phyloP scores from a whole-genome alignment of 1,140 invertebrate genomes.

The Papilio glaucus region DNA sequence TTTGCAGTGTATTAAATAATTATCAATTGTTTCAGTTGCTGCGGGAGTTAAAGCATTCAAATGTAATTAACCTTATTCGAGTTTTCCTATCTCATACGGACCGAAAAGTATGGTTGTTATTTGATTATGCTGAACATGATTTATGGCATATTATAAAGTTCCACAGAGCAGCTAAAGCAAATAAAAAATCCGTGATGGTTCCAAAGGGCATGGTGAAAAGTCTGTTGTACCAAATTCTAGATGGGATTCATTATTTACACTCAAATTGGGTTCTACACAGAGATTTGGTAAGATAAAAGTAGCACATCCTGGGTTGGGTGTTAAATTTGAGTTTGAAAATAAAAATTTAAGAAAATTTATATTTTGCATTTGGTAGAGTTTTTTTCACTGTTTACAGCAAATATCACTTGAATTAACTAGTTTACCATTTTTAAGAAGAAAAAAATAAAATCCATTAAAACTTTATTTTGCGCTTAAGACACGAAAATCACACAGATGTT shows the following conservation, averaged over 20 bases:
- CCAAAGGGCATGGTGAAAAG: constrained; percentile 99
- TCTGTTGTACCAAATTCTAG: constrained; percentile 98
- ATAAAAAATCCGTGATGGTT: constrained; percentile 98
- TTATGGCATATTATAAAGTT: constrained; percentile 99
- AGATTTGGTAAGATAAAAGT: constrained; percentile 90
- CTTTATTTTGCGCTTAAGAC: no score
- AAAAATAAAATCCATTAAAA: no score
- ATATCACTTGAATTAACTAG: no score
- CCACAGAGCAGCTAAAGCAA: constrained; percentile 98
- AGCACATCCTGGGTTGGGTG: no score
- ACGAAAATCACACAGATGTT: no score
- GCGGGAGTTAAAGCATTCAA: constrained; percentile 98
- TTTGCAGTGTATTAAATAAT: constrained; percentile 24
- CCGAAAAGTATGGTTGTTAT: constrained; percentile 98
- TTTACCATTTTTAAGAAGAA: no score
- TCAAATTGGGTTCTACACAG: constrained; percentile 99
- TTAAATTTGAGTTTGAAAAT: no score
- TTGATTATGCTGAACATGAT: constrained; percentile 99
- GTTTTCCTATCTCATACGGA: constrained; percentile 99
- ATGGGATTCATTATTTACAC: constrained; percentile 99
- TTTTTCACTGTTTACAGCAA: no score
- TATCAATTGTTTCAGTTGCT: constrained; percentile 88
- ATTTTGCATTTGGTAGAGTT: no score
- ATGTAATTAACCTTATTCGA: constrained; percentile 98
- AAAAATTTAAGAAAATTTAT: no score